Evolutionary conservation across 2,888 invertebrate genomes (phyloP).

Genomic region (Hanleya hanleyi): DNA sequence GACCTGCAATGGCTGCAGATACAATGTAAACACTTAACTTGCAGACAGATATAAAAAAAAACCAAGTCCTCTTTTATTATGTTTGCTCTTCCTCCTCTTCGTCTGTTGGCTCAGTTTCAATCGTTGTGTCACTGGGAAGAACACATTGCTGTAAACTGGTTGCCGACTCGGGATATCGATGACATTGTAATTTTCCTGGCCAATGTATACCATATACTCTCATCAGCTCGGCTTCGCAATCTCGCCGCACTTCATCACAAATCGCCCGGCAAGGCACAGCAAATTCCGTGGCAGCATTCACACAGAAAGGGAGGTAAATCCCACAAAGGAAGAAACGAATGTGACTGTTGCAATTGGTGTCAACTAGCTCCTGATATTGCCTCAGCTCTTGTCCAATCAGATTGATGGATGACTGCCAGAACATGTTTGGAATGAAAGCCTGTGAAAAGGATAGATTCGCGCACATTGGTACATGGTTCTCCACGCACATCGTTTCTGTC

Average conservation of each 20-base stretch:
- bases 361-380: slow-evolving; percentile 46
- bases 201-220: slow-evolving; percentile 50
- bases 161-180: slow-evolving; percentile 44
- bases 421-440: slow-evolving; percentile 61
- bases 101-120: neutral
- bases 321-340: slow-evolving; percentile 57
- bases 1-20: too few species aligned
- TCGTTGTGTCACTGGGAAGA: neutral
- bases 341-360: slow-evolving; percentile 46
- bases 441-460: slow-evolving; percentile 41
- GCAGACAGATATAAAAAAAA: too few species aligned
- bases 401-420: slow-evolving; percentile 40
- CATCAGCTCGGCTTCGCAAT: slow-evolving; percentile 41
- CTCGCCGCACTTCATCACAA: slow-evolving; percentile 46
- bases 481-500: slow-evolving; percentile 42
- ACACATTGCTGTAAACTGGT: neutral
- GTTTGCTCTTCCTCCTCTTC: too few species aligned
- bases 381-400: slow-evolving; percentile 38
- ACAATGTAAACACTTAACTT: too few species aligned
- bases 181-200: slow-evolving; percentile 65
- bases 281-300: slow-evolving; percentile 34
- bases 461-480: slow-evolving; percentile 51
- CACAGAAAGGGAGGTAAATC: slow-evolving; percentile 55
- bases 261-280: slow-evolving; percentile 56
- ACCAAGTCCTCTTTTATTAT: too few species aligned